Evolutionary conservation across 2,113 vertebrate species (phyloP).

Genomic region (Chinchilla lanigera): DNA sequence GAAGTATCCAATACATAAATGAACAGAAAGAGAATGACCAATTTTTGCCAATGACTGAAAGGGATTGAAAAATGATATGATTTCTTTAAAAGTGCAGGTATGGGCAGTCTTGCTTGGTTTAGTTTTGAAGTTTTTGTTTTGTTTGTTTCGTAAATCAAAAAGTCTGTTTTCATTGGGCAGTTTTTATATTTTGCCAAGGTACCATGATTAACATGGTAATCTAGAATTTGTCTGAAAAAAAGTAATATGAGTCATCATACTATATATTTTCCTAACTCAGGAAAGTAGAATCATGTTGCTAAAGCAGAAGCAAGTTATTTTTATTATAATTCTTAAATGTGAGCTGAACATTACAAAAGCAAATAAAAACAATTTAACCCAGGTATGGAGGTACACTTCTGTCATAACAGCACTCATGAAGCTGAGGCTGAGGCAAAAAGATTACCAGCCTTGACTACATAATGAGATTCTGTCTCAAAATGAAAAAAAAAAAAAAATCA

Average conservation of each 20-base stretch:
- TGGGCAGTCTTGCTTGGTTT: not conserved
- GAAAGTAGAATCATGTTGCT: slow-evolving; percentile 14
- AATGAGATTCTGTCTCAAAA: not conserved
- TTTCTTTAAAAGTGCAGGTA: not conserved
- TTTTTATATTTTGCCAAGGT: not conserved
- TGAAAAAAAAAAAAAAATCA: not conserved
- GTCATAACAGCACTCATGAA: not conserved
- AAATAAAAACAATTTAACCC: not conserved
- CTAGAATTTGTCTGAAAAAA: slow-evolving; percentile 19
- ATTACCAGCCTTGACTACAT: not conserved
- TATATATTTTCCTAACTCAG: not conserved
- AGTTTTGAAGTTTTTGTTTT: not conserved
- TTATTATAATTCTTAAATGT: slow-evolving; percentile 32
- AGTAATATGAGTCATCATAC: not conserved
- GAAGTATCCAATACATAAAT: not conserved
- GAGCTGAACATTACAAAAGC: slow-evolving; percentile 18
- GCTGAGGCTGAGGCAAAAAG: not conserved
- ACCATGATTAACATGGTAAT: slow-evolving; percentile 25
- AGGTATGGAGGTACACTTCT: not conserved
- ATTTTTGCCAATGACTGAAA: not conserved
- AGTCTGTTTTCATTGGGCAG: not conserved
- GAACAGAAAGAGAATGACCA: not conserved
- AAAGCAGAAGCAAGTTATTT: not conserved
- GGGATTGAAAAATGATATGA: not conserved
- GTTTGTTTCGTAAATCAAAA: not conserved